These are phyloP conservation scores for Acanthochromis polyacanthus DNA, from an alignment of 2,113 vertebrate species.

Conservation along the genomic window DNA sequence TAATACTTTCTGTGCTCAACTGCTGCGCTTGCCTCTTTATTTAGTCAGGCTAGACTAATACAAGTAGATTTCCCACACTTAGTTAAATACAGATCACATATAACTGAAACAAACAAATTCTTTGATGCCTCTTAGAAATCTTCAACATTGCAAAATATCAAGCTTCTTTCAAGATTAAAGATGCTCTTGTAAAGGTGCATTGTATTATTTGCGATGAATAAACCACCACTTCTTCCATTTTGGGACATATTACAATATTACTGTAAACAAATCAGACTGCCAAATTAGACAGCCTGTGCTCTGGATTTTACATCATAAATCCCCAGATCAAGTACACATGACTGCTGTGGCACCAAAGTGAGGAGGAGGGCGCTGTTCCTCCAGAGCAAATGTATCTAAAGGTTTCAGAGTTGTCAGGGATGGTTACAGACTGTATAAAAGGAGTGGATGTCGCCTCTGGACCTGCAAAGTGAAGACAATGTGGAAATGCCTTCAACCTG, in stretches of 20 bases:
- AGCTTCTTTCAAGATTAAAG: background rate
- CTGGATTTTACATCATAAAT: no score
- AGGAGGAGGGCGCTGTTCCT: background rate
- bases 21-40: background rate
- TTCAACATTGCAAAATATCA: slow-evolving; percentile 27
- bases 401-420: background rate
- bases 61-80: background rate
- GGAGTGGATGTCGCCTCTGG: no score
- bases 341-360: background rate
- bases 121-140: background rate
- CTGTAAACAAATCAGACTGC: background rate
- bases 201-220: background rate
- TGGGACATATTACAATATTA: background rate
- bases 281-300: background rate
- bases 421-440: background rate
- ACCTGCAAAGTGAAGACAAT: no score
- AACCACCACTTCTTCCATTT: no score
- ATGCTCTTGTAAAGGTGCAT: slow-evolving; percentile 8
- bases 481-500: no score
- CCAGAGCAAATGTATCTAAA: background rate
- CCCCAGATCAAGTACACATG: background rate
- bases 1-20: background rate
- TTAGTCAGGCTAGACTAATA: background rate
- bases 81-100: background rate
- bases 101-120: background rate